Base-by-base conservation (phyloP, 2,797 vertebrate genomes). In the Chaetodon trifasciatus region DNA sequence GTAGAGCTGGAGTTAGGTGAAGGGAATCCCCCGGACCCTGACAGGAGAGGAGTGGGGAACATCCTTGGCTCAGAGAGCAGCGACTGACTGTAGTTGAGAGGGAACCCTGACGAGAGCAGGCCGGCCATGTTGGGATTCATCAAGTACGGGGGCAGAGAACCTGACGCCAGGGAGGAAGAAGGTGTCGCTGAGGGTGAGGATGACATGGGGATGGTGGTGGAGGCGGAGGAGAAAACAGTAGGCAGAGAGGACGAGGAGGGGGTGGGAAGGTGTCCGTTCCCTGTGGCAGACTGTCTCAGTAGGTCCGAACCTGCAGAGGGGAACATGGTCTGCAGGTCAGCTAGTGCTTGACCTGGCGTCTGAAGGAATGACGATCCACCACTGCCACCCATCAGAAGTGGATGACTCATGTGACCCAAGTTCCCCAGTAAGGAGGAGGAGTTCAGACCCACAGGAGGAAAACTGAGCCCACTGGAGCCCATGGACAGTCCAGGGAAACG, bases 311-410 rank as follows among this genome's bases (percentile, higher is more conserved):
- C 89, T 92, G 96, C 95, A 87, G 97, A 94, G 79, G 98, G 97
- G 89, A 98, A 98, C 94, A 99, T 96, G 94, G 96, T 94, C 88
- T 97, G 97, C 78, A 98, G 94, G 93, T 99, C 98, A 78, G 96
- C 94, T 91, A 99, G 96, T 0, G 92, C 81, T 93, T 98, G 96
- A 83, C 96, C 96, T 63, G 96, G 95, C 81, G 97, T 95, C 94
- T 97, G 97, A 92, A 97, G 97, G 87, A 96, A 98, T 81, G 98
- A 96, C 13, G 97, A 96, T 28, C 96, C 95, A 71, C 96, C 78
- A 63, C 96, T 95, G 87, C 97, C 92, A 42, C 96, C 96, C 96
- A 98, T 95, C 73, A 98, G 95, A 85, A 97, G 92, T 71, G 97
- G 96, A 89, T 97, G 97, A 91, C 92, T 95, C 93, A 97, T 96